Conservation (phyloP, 2,797 vertebrate species). For the Phataginus tricuspis region DNA sequence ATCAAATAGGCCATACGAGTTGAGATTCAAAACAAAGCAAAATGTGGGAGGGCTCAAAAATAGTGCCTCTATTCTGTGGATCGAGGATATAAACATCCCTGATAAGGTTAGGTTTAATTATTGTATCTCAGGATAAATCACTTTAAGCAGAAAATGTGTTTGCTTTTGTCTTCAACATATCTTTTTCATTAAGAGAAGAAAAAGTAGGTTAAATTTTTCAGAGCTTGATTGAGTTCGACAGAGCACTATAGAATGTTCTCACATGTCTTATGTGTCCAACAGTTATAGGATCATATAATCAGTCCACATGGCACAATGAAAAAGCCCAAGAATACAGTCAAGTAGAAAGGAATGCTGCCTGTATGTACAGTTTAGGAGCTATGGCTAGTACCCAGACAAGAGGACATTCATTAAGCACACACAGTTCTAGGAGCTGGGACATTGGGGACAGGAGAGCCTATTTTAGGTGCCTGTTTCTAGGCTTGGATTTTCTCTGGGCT, state of each 20-base stretch:
- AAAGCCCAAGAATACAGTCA: neutral
- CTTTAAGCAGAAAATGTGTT: conserved; percentile 12
- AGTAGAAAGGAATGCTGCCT: neutral
- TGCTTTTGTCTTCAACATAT: conserved; percentile 27
- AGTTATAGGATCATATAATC: neutral
- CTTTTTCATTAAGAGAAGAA: conserved; percentile 28
- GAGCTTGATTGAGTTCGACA: neutral
- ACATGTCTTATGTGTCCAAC: neutral
- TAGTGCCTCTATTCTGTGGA: neutral
- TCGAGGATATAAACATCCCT: conserved; percentile 10
- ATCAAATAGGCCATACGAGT: neutral
- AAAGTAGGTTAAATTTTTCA: conserved; percentile 17
- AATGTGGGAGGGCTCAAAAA: neutral
- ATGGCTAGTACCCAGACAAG: neutral
- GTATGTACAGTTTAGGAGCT: neutral
- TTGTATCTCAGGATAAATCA: neutral
- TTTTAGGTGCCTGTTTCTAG: conserved; percentile 7
- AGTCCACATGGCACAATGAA: neutral
- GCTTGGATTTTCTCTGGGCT: conserved; percentile 7
- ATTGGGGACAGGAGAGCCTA: neutral
- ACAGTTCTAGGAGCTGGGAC: neutral
- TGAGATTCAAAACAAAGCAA: conserved; percentile 31
- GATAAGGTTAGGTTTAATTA: neutral
- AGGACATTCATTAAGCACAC: conserved; percentile 13
- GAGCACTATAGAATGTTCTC: neutral